Evolutionary conservation across 2,113 vertebrate genomes (phyloP), one percentile per base, ranked within the genome.

Genomic region (Micronisus gabar): DNA sequence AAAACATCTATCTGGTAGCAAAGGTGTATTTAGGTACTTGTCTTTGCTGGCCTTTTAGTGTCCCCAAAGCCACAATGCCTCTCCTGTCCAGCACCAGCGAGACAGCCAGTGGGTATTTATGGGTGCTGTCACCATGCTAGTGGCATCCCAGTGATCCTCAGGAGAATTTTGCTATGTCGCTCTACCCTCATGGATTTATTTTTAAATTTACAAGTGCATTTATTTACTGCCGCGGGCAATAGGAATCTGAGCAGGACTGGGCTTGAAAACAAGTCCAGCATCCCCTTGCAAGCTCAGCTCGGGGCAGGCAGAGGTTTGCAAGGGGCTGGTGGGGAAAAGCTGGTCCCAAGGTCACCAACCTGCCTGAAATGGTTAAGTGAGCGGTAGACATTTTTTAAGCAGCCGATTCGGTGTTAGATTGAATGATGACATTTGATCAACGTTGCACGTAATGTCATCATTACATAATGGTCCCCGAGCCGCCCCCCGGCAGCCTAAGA

Each of bases 121-220:
- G 32, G 93, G 80, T 81, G 68, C 7, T 38, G 80, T 34, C 82
- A 76, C 85, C 90, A 59, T 3, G 47, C 95, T 73, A 21, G 30
- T 73, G 83, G 88, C 87, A 92, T 93, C 96, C 89, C 75, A 80
- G 96, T 30, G 71, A 68, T 86, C 90, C 90, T 34, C 38, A n/a
- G 95, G 75, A 93, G 81, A 29, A 19, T 26, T 81, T 43, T 40
- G 59, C 43, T 92, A 20, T 32, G 81, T 4, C 47, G 66, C 82
- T 88, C 68, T 66, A 34, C 63, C 84, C 68, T 91, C 50, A 7
- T 16, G 55, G 78, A 45, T 95, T 97, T 98, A 97, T 97, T 98
- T 98, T 96, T 96, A 97, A 95, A 68, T 94, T 93, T 94, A 88
- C 75, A 94, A 95, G 97, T 26, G 21, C 84, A 45, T 91, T 92